phyloP scores from a whole-genome alignment of 2,888 invertebrate species.

The Drosophila yooni region DNA sequence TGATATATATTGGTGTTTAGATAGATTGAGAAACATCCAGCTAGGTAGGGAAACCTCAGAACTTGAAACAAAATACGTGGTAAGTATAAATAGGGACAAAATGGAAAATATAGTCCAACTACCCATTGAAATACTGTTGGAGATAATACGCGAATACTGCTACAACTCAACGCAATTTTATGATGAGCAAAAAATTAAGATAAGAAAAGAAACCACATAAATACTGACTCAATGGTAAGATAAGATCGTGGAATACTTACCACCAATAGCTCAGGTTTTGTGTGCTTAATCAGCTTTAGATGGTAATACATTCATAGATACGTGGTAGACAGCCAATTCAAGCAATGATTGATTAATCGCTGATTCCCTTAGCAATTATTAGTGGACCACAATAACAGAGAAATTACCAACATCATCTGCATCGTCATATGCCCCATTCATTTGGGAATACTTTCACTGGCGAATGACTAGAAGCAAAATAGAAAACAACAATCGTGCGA shows the following conservation, averaged over 20 bases:
- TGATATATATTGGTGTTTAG: neutral
- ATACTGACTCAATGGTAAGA: too few relatives aligned
- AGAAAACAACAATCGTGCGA: slow-evolving; percentile 65
- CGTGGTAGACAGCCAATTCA: neutral
- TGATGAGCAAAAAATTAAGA: neutral
- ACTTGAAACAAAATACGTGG: neutral
- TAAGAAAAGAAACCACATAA: neutral
- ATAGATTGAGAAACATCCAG: neutral
- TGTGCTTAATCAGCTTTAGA: neutral
- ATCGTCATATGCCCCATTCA: slow-evolving; percentile 34
- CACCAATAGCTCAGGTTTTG: neutral
- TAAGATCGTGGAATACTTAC: neutral
- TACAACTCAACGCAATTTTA: neutral
- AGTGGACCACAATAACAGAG: neutral
- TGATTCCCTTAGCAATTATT: neutral
- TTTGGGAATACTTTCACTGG: slow-evolving; percentile 67
- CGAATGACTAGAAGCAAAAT: slow-evolving; percentile 75
- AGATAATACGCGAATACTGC: neutral
- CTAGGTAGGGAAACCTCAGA: too few relatives aligned
- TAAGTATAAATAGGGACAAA: neutral
- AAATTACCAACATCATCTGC: slow-evolving; percentile 27
- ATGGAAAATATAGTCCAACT: neutral
- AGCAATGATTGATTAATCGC: neutral
- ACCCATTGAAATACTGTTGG: neutral
- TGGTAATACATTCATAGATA: neutral